Evolutionary conservation across 2,888 invertebrate species (phyloP), one percentile per base, ranked within the genome.

Genomic region (Nyleta sp.): DNA sequence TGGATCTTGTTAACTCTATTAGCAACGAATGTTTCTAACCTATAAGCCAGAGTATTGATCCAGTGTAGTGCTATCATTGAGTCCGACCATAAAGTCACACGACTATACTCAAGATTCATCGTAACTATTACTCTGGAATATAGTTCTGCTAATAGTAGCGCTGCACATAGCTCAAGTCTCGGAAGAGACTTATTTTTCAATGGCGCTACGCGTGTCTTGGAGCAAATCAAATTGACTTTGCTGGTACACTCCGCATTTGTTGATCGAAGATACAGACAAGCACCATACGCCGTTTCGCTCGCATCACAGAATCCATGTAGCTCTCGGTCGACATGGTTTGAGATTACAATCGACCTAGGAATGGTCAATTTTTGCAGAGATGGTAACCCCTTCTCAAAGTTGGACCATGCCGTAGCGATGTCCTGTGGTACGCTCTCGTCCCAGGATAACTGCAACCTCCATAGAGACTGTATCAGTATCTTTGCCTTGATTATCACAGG

Each of bases 371-470:
- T 10, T 28, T 28, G 28, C 28, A 28, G 10, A 28, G 28, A 7
- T 2, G 13, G 2, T 13, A 55, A 10, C 7, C 38, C 10, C 2
- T n/a, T 4, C 11, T 18, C 6, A 5, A 38, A 33, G 6, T 1
- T 15, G 1, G 15, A 11, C 31, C 52, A 52, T 3, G 17, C 3
- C 10, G 31, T 33, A 6, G 31, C 7, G 4, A 52, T 10, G 15
- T 52, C 48, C n/a, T 24, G n/a, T 7, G 48, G 48, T 11, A 48
- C 20, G 8, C 15, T 17, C 33, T 55, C 35, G 22, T 55, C 55
- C 55, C 55, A 55, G 5, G 38, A 38, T 3, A 52, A 15, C 15
- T 52, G 24, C 4, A 28, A 15, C 28, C 28, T 28, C 50, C 50
- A 52, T 8, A 28, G 22, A 38, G 13, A 18, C 8, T 55, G 55